phyloP scores from a whole-genome alignment of 2,888 invertebrate species.

The Parnassius apollo region DNA sequence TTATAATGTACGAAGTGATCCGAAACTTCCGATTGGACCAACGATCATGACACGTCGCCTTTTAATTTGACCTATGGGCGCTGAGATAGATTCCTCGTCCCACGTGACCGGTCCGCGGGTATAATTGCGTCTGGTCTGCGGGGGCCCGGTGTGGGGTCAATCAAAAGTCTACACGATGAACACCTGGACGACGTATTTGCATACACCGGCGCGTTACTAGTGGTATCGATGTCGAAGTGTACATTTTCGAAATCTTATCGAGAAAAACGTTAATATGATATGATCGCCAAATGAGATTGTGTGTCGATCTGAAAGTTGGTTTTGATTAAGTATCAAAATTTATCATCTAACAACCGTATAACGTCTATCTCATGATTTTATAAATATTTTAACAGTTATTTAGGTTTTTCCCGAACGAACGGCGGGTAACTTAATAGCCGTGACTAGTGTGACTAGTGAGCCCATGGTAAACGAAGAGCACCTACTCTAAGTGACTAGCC shows the following conservation, averaged over 20 bases:
- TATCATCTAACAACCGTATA: too few relatives aligned
- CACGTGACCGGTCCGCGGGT: slow-evolving; percentile 34
- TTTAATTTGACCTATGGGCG: slow-evolving; percentile 11
- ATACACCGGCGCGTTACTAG: slow-evolving; percentile 35
- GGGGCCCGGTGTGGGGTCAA: slow-evolving; percentile 42
- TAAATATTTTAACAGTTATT: too few relatives aligned
- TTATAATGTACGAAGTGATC: neutral
- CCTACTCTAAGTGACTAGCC: too few relatives aligned
- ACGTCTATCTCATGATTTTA: too few relatives aligned
- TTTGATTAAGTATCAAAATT: too few relatives aligned
- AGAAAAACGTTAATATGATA: neutral
- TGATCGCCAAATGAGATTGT: too few relatives aligned
- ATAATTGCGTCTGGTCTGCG: slow-evolving; percentile 32
- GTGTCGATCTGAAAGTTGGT: too few relatives aligned
- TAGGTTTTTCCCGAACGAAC: too few relatives aligned
- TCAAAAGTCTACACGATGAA: slow-evolving; percentile 37
- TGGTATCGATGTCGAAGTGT: neutral
- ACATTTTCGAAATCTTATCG: slow-evolving; percentile 3
- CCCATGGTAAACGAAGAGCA: too few relatives aligned
- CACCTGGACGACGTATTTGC: slow-evolving; percentile 43
- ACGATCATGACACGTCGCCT: slow-evolving; percentile 8
- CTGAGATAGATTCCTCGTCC: neutral
- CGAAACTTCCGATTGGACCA: slow-evolving; percentile 14
- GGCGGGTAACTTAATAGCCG: too few relatives aligned
- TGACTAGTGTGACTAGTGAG: too few relatives aligned